A percentile compares a stretch with the other conserved stretches of the same genome.
Conservation (phyloP, 1,140 invertebrate species). For the Holcopasites calliopsidis region DNA sequence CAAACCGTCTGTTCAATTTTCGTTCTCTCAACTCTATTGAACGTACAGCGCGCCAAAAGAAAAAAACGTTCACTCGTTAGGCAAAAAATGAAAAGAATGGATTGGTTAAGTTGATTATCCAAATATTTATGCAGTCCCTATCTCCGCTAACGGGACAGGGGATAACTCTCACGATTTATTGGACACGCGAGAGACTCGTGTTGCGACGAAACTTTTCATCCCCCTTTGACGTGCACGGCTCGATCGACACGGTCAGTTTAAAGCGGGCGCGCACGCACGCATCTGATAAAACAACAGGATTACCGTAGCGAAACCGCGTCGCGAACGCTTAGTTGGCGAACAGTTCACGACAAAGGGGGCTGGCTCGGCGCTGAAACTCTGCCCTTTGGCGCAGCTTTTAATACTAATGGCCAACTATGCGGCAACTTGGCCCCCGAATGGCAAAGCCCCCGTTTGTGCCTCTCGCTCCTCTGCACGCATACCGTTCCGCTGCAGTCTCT, state of each 20-base stretch:
- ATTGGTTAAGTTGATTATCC: no score
- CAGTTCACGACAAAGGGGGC: constrained; percentile 31
- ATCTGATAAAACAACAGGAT: constrained; percentile 29
- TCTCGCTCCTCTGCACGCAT: constrained; percentile 46
- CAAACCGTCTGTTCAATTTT: no score
- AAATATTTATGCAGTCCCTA: no score
- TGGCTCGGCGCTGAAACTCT: constrained; percentile 8
- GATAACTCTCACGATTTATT: neutral
- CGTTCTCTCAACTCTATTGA: no score
- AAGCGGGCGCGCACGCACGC: constrained; percentile 6
- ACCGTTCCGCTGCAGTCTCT: constrained; percentile 30
- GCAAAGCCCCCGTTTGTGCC: constrained; percentile 45
- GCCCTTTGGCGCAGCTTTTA: constrained; percentile 52
- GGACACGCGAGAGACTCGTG: neutral
- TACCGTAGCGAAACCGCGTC: neutral
- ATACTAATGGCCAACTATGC: constrained; percentile 69
- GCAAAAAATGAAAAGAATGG: no score
- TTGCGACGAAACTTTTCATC: neutral
- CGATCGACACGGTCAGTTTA: constrained; percentile 35
- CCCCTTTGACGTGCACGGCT: constrained; percentile 4
- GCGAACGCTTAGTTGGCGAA: constrained; percentile 2
- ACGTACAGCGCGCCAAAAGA: no score
- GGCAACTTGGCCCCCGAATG: constrained; percentile 53
- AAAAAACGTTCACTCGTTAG: no score
- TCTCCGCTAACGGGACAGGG: neutral